Percentiles rank a stretch among this genome's conserved stretches.
Conservation (phyloP, 2,797 vertebrate genomes). For the Danio kyathit region DNA sequence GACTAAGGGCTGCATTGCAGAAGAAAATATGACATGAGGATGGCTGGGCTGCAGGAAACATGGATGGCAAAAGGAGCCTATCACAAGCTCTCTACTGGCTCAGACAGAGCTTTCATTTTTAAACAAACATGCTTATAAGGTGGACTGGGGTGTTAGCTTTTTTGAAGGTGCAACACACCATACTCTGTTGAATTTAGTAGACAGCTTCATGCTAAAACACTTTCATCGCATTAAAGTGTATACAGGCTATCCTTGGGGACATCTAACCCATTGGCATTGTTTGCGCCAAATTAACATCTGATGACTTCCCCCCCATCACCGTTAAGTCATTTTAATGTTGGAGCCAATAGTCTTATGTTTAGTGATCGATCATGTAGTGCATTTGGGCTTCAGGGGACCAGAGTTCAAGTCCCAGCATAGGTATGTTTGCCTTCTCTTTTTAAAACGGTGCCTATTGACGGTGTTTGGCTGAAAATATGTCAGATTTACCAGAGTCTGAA, state of each 20-base stretch:
- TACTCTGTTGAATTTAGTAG: not conserved
- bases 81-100: constrained; percentile 31
- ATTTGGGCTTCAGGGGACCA: no score
- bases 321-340: not conserved
- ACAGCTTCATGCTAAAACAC: not conserved
- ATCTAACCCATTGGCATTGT: not conserved
- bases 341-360: no score
- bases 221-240: not conserved
- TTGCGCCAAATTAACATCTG: not conserved
- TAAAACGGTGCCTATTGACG: not conserved
- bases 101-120: constrained; percentile 24
- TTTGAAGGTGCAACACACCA: not conserved
- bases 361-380: no score
- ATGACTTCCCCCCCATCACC: not conserved
- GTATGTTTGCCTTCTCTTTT: not conserved
- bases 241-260: not conserved
- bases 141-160: constrained; percentile 10
- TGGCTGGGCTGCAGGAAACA: constrained; percentile 28
- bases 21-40: not conserved
- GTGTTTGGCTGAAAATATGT: not conserved
- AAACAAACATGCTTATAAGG: constrained; percentile 19
- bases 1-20: constrained; percentile 45
- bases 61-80: constrained; percentile 12
- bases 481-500: not conserved
- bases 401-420: no score